Evolutionary conservation across 2,113 vertebrate genomes (phyloP), one percentile per base, ranked within the genome.

Genomic region (Cheilinus undulatus): DNA sequence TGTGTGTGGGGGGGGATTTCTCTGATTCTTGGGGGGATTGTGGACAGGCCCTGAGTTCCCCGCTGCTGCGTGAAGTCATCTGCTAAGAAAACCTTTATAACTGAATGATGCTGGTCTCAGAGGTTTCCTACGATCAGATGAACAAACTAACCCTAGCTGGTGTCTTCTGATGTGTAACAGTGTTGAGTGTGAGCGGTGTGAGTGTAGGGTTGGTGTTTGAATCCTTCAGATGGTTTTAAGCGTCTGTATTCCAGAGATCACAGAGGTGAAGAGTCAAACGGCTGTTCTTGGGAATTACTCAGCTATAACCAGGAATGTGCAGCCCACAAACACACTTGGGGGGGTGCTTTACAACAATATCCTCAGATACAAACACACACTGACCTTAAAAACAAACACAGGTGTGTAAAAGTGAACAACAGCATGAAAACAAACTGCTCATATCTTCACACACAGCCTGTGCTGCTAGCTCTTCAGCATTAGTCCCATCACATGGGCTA

Each of bases 201-300:
- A 36, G 34, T 12, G 8, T 36, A 2, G 7, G 34, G 34, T 36
- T 36, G 13, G 2, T 36, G 2, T 8, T 11, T 36, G 3, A n/a
- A n/a, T n/a, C n/a, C n/a, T n/a, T n/a, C n/a, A n/a, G n/a, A n/a
- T n/a, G n/a, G 9, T 32, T 32, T 32, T 5, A 5, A 43, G 61
- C 68, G 69, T 60, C 67, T 49, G 38, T 50, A 67, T 73, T 79
- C 54, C 84, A 51, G 69, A 60, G 68, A 85, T 80, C 54, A 76
- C 62, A 53, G 4, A 75, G 85, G 83, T 85, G 64, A 89, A 73
- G 71, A 89, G 87, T 90, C 83, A 90, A 88, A 74, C 3, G 66
- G 40, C 54, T 51, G 54, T 80, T 86, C 71, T 78, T 53, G 40
- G 36, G 28, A 64, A 43, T 79, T 61, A 45, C 54, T 87, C 69